Percentiles rank a stretch among this genome's conserved stretches.
Evolutionary conservation across 2,113 vertebrate species (phyloP).

Genomic region (Mus spicilegus): DNA sequence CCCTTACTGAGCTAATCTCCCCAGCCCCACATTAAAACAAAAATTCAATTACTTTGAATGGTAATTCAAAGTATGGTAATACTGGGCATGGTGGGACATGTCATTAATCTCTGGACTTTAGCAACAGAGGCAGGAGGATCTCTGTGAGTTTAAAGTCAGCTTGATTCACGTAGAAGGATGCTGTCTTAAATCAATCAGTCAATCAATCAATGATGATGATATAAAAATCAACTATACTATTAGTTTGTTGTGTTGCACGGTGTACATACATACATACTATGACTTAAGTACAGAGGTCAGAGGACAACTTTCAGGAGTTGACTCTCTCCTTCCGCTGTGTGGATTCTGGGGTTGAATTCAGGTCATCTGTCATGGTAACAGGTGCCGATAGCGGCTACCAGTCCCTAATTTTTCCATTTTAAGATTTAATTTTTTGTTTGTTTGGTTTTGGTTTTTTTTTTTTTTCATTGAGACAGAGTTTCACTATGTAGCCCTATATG

Average conservation of each 20-base stretch:
- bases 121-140: not conserved
- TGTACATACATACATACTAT: not conserved
- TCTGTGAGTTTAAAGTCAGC: not conserved
- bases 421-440: not conserved
- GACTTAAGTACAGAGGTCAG: not conserved
- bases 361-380: not conserved
- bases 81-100: not conserved
- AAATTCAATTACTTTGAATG: not conserved
- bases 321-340: too few relatives aligned
- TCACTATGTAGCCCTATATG: not conserved
- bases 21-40: not conserved
- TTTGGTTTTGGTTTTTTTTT: not conserved
- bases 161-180: not conserved
- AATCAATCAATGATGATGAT: not conserved
- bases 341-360: not conserved
- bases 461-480: not conserved
- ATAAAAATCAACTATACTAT: not conserved
- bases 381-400: not conserved
- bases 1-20: not conserved
- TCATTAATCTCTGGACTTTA: not conserved
- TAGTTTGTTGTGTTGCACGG: not conserved
- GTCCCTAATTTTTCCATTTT: not conserved
- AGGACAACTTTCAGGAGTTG: too few relatives aligned
- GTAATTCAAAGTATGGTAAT: too few relatives aligned
- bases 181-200: not conserved